Evolutionary conservation across 2,888 invertebrate genomes (phyloP), one percentile per base, ranked within the genome.

Genomic region (Eurytoma californica): DNA sequence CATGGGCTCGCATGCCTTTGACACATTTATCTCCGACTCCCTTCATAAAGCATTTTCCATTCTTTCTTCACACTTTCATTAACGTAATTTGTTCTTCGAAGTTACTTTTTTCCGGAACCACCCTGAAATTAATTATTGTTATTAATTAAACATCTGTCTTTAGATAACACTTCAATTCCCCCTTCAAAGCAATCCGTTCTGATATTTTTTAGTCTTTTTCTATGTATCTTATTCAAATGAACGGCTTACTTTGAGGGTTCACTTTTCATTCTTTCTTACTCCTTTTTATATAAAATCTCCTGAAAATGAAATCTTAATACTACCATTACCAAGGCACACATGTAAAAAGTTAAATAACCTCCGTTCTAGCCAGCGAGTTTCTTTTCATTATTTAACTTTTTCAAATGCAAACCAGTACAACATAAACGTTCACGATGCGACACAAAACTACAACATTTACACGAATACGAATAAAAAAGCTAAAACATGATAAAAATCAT

Each of bases 61-160:
- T 39, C 39, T 39, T 72, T 72, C 68, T 72, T 78, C 75, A 74
- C 58, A 65, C 80, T 80, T 39, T 83, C 78, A 77, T 86, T 86
- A 88, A 82, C 84, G 88, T 82, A 86, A 84, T 81, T 86, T 87
- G 82, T 86, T 86, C 83, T 85, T 88, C 77, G 85, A 84, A 84
- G 92, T 92, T 93, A 92, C 91, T 92, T 92, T 87, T 92, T 91
- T 90, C 91, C 91, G 86, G 92, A 90, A 84, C 90, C 92, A 88
- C 92, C 91, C 93, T 93, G 91, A 74, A 90, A 88, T 72, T 12
- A 12, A 65, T 39, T 39, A 7, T 39, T 39, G 1, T 78, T 18
- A 20, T 18, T 63, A 18, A 70, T 67, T 28, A 24, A 30, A 39
- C 57, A 53, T 65, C 28, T 72, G 65, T 69, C 49, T 7, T 58